Evolutionary conservation across 2,888 invertebrate genomes (phyloP), one percentile per base, ranked within the genome.

Genomic region (Hedychridium roseum): DNA sequence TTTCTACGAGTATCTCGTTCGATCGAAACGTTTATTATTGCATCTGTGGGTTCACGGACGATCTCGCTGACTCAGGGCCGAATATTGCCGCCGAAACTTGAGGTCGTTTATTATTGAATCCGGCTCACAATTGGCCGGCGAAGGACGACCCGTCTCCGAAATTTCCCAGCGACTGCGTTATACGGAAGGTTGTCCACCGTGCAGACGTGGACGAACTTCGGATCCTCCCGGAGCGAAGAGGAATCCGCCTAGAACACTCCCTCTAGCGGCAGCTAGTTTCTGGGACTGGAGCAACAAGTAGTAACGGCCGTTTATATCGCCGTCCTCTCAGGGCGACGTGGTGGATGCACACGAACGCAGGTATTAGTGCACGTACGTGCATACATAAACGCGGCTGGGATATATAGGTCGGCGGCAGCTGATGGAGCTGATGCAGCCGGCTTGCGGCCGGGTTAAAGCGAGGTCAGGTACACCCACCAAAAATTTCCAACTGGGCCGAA

Each of bases 241-340:
- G 3, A 31, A 17, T 3, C n/a, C 16, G 21, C 21, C 12, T 14
- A 23, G 11, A 2, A 20, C 17, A 18, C 17, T 9, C n/a, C 12
- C 23, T 26, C 7, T 23, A 15, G 16, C 11, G 16, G 40, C 26
- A 16, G 18, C 2, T 36, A 9, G 69, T 65, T 66, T 69, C 66
- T 64, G 68, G 68, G 65, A 59, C 60, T 54, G 49, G 68, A 70
- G 74, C 74, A 75, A 75, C 74, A 75, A 75, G 74, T 75, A 74
- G 74, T 73, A 71, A 73, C 66, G 66, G 64, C 2, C 66, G 67
- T 68, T 68, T 66, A 66, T 64, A 73, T 66, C 65, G 66, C 52
- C 63, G 61, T 52, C 63, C 52, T 51, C 51, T n/a, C n/a, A n/a
- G n/a, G 60, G 60, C 54, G 57, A 54, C 52, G 62, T 46, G 43